Evolutionary conservation across 2,797 vertebrate species (phyloP).

Genomic region (Carapus acus): DNA sequence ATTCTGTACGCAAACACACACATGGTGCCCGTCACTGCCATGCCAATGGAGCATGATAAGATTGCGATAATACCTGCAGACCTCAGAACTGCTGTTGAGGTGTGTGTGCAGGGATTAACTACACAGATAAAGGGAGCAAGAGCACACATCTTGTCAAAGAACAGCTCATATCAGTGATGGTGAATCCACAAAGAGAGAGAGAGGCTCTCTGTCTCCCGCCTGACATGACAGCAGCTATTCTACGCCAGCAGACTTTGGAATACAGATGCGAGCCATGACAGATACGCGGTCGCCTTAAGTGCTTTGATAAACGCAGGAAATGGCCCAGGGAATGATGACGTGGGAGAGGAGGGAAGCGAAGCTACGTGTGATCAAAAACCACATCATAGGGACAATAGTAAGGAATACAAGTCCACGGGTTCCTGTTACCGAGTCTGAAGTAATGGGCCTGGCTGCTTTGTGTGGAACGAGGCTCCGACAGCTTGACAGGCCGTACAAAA

Average conservation of each 20-base stretch:
- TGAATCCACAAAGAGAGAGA: constrained; percentile 69
- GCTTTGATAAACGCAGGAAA: constrained; percentile 60
- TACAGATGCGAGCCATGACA: constrained; percentile 61
- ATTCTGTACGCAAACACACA: constrained; percentile 31
- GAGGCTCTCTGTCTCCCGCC: constrained; percentile 57
- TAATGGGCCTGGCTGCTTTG: constrained; percentile 42
- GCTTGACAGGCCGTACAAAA: constrained; percentile 52
- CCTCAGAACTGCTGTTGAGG: constrained; percentile 51
- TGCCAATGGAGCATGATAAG: constrained; percentile 35
- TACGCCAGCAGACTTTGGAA: constrained; percentile 60
- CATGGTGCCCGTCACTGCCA: constrained; percentile 11
- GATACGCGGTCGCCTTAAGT: constrained; percentile 56
- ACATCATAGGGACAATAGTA: constrained; percentile 48
- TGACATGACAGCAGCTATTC: constrained; percentile 61
- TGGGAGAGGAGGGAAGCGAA: constrained; percentile 50
- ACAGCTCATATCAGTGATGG: constrained; percentile 60
- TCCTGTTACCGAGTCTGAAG: constrained; percentile 55
- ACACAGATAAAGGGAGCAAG: constrained; percentile 40
- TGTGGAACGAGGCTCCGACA: constrained; percentile 48
- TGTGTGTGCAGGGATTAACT: constrained; percentile 45
- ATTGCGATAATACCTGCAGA: constrained; percentile 51
- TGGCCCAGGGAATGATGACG: constrained; percentile 60
- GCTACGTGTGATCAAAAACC: constrained; percentile 48
- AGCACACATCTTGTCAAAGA: constrained; percentile 55
- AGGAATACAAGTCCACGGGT: constrained; percentile 43